A percentile compares a stretch with the other conserved stretches of the same genome.
Conservation (phyloP, 1,140 invertebrate genomes). For the Chlorops oryzae region DNA sequence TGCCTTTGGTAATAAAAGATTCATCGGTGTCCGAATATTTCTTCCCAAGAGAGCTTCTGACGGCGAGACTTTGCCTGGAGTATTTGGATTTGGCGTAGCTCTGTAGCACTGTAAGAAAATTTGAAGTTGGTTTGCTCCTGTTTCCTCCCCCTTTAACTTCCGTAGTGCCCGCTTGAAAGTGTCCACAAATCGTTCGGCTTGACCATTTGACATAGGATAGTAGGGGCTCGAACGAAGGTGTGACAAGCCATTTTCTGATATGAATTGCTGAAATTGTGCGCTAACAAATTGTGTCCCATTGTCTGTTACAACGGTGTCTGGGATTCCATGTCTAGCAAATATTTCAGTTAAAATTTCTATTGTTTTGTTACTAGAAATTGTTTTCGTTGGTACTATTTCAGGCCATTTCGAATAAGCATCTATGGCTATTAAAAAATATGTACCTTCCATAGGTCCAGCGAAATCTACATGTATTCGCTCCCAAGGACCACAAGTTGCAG, state of each 20-base stretch:
- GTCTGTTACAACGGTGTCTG: too few species aligned
- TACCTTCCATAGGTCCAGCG: slow-evolving; percentile 8
- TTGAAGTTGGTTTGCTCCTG: slow-evolving; percentile 1
- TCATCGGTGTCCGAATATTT: too few species aligned
- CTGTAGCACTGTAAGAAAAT: slow-evolving; percentile 8
- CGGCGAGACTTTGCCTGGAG: too few species aligned
- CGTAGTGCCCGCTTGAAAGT: slow-evolving; percentile 10
- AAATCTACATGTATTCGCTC: slow-evolving; percentile 12
- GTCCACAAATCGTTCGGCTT: slow-evolving; percentile 26
- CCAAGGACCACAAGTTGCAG: slow-evolving; percentile 4
- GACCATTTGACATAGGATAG: slow-evolving; percentile 31
- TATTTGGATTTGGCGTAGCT: neutral
- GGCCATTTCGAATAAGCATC: too few species aligned
- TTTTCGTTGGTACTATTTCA: too few species aligned
- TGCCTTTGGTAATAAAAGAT: too few species aligned
- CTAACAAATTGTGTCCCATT: too few species aligned
- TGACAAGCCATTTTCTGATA: slow-evolving; percentile 16
- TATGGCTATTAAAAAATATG: too few species aligned
- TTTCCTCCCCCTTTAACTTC: slow-evolving; percentile 10
- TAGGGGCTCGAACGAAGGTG: slow-evolving; percentile 15
- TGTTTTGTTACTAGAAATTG: too few species aligned
- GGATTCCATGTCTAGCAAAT: too few species aligned
- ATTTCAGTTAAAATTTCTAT: too few species aligned
- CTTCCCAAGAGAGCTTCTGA: too few species aligned
- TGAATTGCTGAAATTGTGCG: slow-evolving; percentile 19